phyloP scores from a whole-genome alignment of 1,140 invertebrate genomes.

The Pissodes strobi region DNA sequence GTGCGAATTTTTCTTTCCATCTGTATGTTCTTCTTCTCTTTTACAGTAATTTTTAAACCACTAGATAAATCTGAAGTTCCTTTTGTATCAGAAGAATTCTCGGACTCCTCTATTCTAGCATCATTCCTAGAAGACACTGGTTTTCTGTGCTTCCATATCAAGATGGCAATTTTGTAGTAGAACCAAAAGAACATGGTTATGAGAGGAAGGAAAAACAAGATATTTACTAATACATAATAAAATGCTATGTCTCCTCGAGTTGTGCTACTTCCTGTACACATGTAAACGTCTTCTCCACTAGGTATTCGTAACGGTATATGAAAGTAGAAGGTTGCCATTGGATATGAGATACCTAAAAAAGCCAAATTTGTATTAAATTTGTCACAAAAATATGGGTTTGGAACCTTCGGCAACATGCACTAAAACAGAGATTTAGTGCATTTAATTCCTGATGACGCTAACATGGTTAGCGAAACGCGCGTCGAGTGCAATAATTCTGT shows the following conservation, averaged over 20 bases:
- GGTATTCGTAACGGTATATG: conserved; percentile 25
- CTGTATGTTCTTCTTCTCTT: conserved; percentile 40
- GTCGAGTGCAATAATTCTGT: too few relatives aligned
- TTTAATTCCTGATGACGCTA: too few relatives aligned
- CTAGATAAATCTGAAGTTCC: conserved; percentile 33
- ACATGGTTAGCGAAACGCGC: too few relatives aligned
- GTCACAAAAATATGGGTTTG: too few relatives aligned
- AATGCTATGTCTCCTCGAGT: conserved; percentile 52
- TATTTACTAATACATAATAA: conserved; percentile 54
- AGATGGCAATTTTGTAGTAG: conserved; percentile 59
- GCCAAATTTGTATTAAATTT: too few relatives aligned
- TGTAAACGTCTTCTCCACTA: conserved; percentile 25
- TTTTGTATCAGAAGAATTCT: conserved; percentile 37
- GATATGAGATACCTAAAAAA: conserved; percentile 46
- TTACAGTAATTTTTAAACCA: conserved; percentile 3
- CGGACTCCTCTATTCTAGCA: conserved; percentile 19
- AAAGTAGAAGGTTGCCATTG: conserved; percentile 43
- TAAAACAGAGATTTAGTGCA: too few relatives aligned
- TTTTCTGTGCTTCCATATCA: conserved; percentile 57
- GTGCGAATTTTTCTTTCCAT: conserved; percentile 59
- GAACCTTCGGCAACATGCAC: too few relatives aligned
- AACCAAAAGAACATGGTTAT: conserved; percentile 59
- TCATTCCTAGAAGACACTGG: conserved; percentile 25
- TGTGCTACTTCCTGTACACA: conserved; percentile 23
- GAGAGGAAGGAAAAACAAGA: conserved; percentile 60